A percentile compares a stretch with the other conserved stretches of the same genome.
Evolutionary conservation across 1,140 invertebrate genomes (phyloP).

Genomic region (Semibalanus balanoides): DNA sequence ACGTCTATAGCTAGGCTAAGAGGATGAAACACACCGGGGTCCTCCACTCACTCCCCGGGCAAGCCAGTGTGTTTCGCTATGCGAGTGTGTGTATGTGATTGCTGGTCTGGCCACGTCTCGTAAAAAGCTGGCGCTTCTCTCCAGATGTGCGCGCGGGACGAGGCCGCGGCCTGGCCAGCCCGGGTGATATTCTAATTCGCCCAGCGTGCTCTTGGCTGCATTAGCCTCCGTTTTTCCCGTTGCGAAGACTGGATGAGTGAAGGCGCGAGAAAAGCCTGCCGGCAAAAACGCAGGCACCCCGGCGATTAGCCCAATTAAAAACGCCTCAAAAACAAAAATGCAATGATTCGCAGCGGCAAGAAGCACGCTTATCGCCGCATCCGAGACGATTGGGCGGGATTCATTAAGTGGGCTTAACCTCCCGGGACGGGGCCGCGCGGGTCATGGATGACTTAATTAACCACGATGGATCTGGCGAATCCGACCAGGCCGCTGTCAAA

Average conservation of each 20-base stretch:
- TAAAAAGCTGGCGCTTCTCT: not conserved
- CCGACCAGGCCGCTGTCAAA: not conserved
- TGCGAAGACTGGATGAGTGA: not conserved
- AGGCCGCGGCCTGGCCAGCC: too few species aligned
- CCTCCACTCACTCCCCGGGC: too few species aligned
- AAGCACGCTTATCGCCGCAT: not conserved
- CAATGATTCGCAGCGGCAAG: not conserved
- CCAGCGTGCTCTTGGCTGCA: not conserved
- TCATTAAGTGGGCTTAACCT: slow-evolving; percentile 2
- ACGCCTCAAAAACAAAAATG: not conserved
- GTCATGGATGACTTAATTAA: not conserved
- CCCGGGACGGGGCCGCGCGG: too few species aligned
- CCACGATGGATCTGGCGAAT: not conserved
- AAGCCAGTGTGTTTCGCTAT: too few species aligned
- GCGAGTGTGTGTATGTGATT: too few species aligned
- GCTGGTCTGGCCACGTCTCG: not conserved
- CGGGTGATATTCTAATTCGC: not conserved
- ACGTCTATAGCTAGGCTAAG: too few species aligned
- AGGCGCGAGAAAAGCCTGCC: not conserved
- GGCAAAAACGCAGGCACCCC: not conserved
- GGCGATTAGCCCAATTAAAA: slow-evolving; percentile 2
- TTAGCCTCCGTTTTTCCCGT: not conserved
- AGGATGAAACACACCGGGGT: too few species aligned
- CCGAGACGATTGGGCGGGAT: not conserved
- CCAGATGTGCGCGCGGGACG: not conserved